These are phyloP conservation scores for Phyllostomus discolor DNA, from an alignment of 2,113 vertebrate species.

Conservation along the genomic window DNA sequence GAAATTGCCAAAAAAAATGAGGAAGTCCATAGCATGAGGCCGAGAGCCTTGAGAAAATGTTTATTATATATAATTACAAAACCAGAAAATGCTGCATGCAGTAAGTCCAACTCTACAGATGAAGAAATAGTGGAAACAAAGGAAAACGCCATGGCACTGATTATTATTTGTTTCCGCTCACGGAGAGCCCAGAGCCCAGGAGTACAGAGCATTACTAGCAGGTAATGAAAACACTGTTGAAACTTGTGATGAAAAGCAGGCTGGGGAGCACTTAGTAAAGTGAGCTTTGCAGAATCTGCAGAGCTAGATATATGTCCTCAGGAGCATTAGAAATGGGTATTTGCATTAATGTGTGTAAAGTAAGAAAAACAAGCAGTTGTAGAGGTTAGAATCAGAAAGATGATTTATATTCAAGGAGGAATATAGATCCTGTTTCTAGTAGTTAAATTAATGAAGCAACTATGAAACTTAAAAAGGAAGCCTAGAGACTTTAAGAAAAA, in stretches of 20 bases:
- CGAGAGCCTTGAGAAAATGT: background rate
- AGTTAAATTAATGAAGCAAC: background rate
- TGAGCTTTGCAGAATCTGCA: background rate
- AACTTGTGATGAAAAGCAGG: constrained; percentile 11
- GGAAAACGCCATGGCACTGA: background rate
- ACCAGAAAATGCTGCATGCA: background rate
- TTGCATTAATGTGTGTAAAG: background rate
- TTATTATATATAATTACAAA: background rate
- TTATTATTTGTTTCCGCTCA: background rate
- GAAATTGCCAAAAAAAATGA: background rate
- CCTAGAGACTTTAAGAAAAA: background rate
- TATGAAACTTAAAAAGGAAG: background rate
- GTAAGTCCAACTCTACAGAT: background rate
- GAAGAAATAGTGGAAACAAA: background rate
- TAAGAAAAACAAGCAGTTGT: background rate
- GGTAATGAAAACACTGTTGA: background rate
- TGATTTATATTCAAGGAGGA: constrained; percentile 2
- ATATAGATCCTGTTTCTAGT: background rate
- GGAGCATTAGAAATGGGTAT: background rate
- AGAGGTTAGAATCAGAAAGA: background rate
- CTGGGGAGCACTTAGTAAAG: background rate
- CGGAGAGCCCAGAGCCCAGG: background rate
- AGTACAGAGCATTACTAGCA: background rate
- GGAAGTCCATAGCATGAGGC: background rate
- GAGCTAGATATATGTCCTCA: background rate